phyloP scores from a whole-genome alignment of 2,113 vertebrate species.

The Chroicocephalus ridibundus region DNA sequence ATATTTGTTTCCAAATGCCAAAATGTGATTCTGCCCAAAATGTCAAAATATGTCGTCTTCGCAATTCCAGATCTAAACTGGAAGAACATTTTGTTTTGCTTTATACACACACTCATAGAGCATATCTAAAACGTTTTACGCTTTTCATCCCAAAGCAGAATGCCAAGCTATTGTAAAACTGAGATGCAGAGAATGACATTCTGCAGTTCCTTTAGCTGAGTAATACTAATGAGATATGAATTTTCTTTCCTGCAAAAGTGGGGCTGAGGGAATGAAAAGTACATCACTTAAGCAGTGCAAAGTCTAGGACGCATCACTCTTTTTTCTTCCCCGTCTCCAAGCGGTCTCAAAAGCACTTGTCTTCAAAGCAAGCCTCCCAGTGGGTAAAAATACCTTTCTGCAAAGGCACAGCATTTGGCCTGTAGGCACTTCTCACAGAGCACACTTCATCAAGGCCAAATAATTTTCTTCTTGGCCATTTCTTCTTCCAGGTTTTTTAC shows the following conservation, averaged over 20 bases:
- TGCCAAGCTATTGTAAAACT: neutral
- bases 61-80: neutral
- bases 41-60: slow-evolving; percentile 35
- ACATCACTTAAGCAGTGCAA: neutral
- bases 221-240: neutral
- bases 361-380: neutral
- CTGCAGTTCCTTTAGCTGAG: neutral
- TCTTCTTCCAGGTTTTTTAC: neutral
- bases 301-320: neutral
- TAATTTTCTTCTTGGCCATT: neutral
- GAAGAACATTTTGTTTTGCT: neutral
- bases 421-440: neutral
- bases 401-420: neutral
- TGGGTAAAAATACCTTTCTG: neutral
- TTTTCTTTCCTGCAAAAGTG: neutral
- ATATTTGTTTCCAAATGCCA: slow-evolving; percentile 57
- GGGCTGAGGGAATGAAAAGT: neutral
- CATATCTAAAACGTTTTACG: neutral
- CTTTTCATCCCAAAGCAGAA: neutral
- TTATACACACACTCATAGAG: neutral
- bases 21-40: slow-evolving; percentile 37
- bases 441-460: neutral
- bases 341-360: neutral
- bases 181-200: neutral
- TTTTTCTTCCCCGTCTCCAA: neutral